Evolutionary conservation across 2,113 vertebrate species (phyloP).

Genomic region (Chaetura pelagica): DNA sequence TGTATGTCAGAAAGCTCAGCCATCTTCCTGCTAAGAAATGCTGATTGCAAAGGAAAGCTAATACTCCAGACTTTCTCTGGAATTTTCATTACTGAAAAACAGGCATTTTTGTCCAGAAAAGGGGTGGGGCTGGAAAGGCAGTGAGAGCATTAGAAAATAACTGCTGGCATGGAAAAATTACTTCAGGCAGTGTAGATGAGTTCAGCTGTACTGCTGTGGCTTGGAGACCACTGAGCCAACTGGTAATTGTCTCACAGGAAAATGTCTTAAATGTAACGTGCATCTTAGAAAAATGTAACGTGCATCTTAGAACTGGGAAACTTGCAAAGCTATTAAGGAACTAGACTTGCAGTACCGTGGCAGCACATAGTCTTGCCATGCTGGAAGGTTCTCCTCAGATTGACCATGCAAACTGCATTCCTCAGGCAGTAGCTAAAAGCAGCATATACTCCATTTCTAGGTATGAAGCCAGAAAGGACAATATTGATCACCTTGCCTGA

Average conservation of each 20-base stretch:
- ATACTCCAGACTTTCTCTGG: slow-evolving; percentile 43
- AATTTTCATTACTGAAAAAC: slow-evolving; percentile 59
- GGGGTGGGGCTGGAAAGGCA: not conserved
- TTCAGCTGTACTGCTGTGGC: slow-evolving; percentile 41
- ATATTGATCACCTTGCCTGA: not conserved
- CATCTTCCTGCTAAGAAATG: slow-evolving; percentile 55
- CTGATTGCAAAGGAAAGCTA: slow-evolving; percentile 68
- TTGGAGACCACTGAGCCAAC: slow-evolving; percentile 22
- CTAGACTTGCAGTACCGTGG: not conserved
- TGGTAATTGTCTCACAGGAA: not conserved
- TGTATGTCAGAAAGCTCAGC: slow-evolving; percentile 43
- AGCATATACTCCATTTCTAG: not conserved
- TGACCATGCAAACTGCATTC: not conserved
- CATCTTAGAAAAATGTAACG: not conserved
- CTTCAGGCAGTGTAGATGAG: slow-evolving; percentile 38
- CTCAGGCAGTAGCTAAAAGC: not conserved
- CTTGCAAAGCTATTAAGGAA: not conserved
- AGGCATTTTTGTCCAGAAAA: slow-evolving; percentile 49
- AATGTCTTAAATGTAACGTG: not conserved
- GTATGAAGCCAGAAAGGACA: not conserved
- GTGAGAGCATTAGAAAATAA: slow-evolving; percentile 62
- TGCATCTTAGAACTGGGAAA: not conserved
- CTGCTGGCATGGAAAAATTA: slow-evolving; percentile 50
- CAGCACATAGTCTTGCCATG: not conserved
- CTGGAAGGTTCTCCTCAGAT: not conserved